phyloP scores from a whole-genome alignment of 2,888 invertebrate species.

The Sepioteuthis lessoniana region DNA sequence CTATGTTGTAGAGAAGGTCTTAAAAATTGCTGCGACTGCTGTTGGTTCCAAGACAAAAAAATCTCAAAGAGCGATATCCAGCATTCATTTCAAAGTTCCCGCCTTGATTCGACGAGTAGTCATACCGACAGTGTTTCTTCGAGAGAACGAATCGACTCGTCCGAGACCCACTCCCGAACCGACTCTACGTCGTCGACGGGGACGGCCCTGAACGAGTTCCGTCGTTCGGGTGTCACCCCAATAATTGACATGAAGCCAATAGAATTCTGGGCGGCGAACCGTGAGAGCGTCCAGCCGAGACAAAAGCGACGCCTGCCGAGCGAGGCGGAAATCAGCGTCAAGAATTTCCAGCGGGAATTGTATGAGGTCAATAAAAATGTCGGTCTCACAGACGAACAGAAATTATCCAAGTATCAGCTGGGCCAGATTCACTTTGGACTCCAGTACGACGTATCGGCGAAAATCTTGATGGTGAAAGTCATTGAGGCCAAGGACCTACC shows the following conservation, averaged over 20 bases:
- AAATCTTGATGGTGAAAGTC: constrained; percentile 73
- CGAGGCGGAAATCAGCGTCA: constrained; percentile 73
- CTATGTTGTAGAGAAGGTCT: constrained; percentile 62
- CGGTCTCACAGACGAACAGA: constrained; percentile 72
- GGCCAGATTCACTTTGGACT: constrained; percentile 74
- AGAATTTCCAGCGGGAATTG: constrained; percentile 74
- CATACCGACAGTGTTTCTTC: constrained; percentile 61
- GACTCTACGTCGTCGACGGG: constrained; percentile 67
- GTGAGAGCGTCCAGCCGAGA: constrained; percentile 73
- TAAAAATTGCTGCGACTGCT: constrained; percentile 65
- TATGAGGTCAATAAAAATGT: constrained; percentile 66
- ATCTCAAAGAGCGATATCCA: constrained; percentile 70
- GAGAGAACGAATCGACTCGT: constrained; percentile 70
- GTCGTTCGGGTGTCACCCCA: constrained; percentile 67
- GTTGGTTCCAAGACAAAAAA: constrained; percentile 59
- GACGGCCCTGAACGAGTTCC: constrained; percentile 61
- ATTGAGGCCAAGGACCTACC: constrained; percentile 76
- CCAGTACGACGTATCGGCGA: constrained; percentile 73
- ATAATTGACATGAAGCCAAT: constrained; percentile 76
- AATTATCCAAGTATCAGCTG: constrained; percentile 69
- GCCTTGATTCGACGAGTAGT: constrained; percentile 66
- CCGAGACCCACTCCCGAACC: constrained; percentile 65
- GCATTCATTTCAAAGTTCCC: constrained; percentile 66
- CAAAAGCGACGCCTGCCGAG: constrained; percentile 68
- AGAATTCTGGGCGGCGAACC: constrained; percentile 75